phyloP scores from a whole-genome alignment of 2,888 invertebrate species.

The Caenorhabditis imperialis region DNA sequence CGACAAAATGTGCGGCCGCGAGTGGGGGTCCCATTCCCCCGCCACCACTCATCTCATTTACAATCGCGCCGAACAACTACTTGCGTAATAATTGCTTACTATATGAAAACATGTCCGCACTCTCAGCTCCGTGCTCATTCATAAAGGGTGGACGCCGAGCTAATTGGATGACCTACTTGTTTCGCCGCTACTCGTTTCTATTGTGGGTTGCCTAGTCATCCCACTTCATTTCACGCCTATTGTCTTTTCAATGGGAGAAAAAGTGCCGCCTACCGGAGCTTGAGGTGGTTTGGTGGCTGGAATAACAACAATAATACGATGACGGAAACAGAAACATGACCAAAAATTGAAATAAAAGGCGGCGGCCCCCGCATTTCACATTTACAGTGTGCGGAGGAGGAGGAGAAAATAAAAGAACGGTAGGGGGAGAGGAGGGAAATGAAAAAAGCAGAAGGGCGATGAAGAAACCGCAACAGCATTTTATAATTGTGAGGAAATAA shows the following conservation, averaged over 20 bases:
- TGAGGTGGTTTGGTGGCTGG: neutral
- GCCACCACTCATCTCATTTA: constrained; percentile 53
- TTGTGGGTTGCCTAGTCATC: constrained; percentile 22
- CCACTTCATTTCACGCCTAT: neutral
- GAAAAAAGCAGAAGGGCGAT: too few species aligned
- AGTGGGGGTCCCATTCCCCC: constrained; percentile 39
- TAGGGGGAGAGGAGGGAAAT: too few species aligned
- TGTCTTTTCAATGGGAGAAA: constrained; percentile 6
- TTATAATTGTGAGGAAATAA: too few species aligned
- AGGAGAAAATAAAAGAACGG: too few species aligned
- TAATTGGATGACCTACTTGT: constrained; percentile 47
- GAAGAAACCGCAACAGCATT: too few species aligned
- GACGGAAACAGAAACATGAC: neutral
- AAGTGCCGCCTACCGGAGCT: constrained; percentile 48
- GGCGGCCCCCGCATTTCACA: too few species aligned
- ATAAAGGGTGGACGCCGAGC: constrained; percentile 19
- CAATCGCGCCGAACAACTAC: constrained; percentile 51
- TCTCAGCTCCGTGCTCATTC: constrained; percentile 8
- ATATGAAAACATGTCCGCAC: constrained; percentile 40
- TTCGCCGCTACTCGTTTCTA: constrained; percentile 19
- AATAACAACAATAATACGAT: neutral
- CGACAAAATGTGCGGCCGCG: constrained; percentile 46
- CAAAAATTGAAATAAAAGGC: constrained; percentile 7
- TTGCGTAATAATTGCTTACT: constrained; percentile 54
- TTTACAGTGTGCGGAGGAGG: too few species aligned